phyloP scores from a whole-genome alignment of 2,113 vertebrate species.

The Tricholaema leucomelas region DNA sequence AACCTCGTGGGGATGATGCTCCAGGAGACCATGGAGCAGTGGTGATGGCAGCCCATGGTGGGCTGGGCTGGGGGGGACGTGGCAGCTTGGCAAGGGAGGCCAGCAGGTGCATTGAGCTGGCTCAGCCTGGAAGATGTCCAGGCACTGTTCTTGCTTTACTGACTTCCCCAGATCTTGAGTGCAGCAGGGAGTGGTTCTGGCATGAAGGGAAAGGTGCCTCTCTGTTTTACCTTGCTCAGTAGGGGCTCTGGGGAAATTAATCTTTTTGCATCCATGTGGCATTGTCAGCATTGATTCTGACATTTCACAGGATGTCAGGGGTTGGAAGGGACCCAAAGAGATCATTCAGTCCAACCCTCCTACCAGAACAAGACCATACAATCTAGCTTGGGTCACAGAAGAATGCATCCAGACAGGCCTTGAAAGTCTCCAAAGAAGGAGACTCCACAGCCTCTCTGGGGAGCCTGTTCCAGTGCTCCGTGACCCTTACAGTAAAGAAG shows the following conservation, averaged over 20 bases:
- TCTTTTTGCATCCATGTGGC: not conserved
- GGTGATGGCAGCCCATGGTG: not conserved
- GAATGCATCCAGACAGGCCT: no score
- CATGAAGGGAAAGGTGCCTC: not conserved
- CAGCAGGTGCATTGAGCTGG: not conserved
- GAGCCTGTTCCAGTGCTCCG: no score
- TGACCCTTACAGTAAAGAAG: no score
- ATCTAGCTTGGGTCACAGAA: no score
- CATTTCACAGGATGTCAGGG: not conserved
- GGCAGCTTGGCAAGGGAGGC: not conserved
- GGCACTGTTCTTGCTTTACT: not conserved
- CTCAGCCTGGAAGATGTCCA: not conserved
- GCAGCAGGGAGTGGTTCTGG: not conserved
- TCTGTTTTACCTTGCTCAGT: not conserved
- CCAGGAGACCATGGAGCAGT: accelerated
- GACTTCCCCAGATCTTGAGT: not conserved
- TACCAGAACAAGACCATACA: no score
- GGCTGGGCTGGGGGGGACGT: no score
- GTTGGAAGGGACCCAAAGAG: no score
- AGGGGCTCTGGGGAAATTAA: not conserved
- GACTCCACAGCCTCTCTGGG: no score
- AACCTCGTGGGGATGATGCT: not conserved
- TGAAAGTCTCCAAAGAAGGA: no score
- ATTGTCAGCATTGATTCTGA: not conserved
- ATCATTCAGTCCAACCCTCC: no score